A percentile compares a stretch with the other conserved stretches of the same genome.
phyloP scores from a whole-genome alignment of 2,113 vertebrate species.

The Saguinus imperator region DNA sequence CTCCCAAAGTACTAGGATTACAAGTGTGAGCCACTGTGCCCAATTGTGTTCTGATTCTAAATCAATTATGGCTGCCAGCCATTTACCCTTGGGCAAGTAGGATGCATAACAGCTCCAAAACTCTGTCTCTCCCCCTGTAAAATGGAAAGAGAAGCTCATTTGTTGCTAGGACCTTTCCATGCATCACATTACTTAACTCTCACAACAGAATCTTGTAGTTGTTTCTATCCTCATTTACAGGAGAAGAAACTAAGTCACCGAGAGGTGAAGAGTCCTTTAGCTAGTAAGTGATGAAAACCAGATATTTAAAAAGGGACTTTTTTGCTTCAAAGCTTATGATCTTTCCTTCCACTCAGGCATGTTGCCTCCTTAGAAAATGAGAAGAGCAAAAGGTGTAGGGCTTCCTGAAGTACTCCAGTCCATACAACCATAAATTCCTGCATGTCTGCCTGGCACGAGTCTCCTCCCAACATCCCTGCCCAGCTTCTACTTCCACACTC shows the following conservation, averaged over 20 bases:
- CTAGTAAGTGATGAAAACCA: background rate
- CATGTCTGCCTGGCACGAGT: background rate
- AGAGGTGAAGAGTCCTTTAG: background rate
- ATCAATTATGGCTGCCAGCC: background rate
- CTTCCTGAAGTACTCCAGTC: background rate
- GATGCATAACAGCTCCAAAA: background rate
- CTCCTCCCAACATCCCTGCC: background rate
- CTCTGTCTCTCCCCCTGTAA: background rate
- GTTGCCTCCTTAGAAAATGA: background rate
- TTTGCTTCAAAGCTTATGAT: background rate
- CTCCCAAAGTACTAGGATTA: too few species aligned
- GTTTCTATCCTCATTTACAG: background rate
- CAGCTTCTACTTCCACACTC: background rate
- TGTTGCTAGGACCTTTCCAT: background rate
- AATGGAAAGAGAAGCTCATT: background rate
- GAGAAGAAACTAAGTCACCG: background rate
- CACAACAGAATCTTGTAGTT: background rate
- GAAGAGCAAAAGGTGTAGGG: background rate
- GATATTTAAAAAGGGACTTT: background rate
- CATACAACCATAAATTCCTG: background rate
- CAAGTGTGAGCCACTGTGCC: too few species aligned
- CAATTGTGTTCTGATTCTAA: background rate
- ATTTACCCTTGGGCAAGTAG: background rate
- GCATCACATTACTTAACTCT: background rate
- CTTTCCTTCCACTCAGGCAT: background rate